Evolutionary conservation across 2,113 vertebrate genomes (phyloP), one percentile per base, ranked within the genome.

Genomic region (Rissa tridactyla): DNA sequence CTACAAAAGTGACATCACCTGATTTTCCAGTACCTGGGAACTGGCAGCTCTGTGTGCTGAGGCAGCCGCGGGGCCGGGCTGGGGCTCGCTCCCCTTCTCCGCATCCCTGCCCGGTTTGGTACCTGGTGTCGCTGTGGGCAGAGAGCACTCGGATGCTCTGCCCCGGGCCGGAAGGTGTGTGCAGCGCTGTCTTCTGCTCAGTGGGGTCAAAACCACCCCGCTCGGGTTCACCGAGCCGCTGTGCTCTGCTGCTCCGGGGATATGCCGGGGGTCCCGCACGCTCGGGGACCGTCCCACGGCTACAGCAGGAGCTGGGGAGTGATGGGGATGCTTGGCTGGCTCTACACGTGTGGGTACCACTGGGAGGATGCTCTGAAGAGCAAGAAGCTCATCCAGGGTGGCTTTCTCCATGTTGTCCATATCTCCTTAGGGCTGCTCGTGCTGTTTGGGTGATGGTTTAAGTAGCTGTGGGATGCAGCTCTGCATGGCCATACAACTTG

Each of bases 301-400:
- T 34, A 1, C 3, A 11, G 62, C 18, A 42, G 55, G 66, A 55
- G 51, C 27, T 7, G 44, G 68, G 34, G 7, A 36, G 68, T 11
- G 4, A 2, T 36, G 68, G 42, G n/a, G 44, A 14, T 21, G 27
- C 75, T 57, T 30, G 51, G 40, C 32, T 9, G 14, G 16, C 75
- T 72, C 47, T 15, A 9, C 27, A 2, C 0, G 0, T 0, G 1
- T 0, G 12, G 62, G 32, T 77, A 47, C 70, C 46, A 6, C 36
- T 3, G 9, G 1, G n/a, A 57, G 72, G 85, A 36, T 76, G 83
- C 66, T 68, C 34, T 29, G 38, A 30, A 11, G 15, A 27, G 64
- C 16, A 7, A 15, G 21, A 9, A 27, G 42, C 60, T 85, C 10
- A 0, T 14, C 38, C 54, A 8, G 57, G 17, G 64, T 13, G 73